phyloP scores from a whole-genome alignment of 2,113 vertebrate genomes.

The Coturnix japonica region DNA sequence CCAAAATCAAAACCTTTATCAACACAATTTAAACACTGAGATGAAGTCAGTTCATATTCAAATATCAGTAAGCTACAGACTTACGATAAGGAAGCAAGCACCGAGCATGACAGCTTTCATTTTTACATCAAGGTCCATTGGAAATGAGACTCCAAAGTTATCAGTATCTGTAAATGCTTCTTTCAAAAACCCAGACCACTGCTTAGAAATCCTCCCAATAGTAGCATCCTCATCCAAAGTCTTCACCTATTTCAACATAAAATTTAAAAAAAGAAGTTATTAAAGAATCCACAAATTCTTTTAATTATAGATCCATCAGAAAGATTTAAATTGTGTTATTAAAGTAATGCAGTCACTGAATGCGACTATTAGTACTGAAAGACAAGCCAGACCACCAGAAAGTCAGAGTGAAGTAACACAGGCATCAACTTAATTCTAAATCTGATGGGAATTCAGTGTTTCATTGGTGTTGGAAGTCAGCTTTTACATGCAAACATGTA shows the following conservation, averaged over 20 bases:
- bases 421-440: not conserved
- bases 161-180: slow-evolving; percentile 89
- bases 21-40: not conserved
- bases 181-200: slow-evolving; percentile 88
- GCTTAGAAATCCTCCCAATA: slow-evolving; percentile 92
- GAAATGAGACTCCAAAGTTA: slow-evolving; percentile 94
- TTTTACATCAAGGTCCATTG: slow-evolving; percentile 90
- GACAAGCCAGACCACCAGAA: not conserved
- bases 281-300: not conserved
- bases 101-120: slow-evolving; percentile 94
- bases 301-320: not conserved
- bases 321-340: not conserved
- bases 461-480: not conserved
- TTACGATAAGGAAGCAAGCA: slow-evolving; percentile 94
- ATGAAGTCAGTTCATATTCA: not conserved
- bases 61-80: slow-evolving; percentile 47
- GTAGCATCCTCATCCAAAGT: slow-evolving; percentile 83
- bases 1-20: not conserved
- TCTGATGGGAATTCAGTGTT: not conserved
- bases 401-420: not conserved
- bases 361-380: not conserved
- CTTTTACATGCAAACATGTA: not conserved
- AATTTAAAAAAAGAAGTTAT: not conserved
- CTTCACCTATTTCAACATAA: slow-evolving; percentile 78
- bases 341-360: not conserved